These are phyloP conservation scores for Drosophila prosaltans DNA, from an alignment of 1,140 invertebrate genomes.

Conservation along the genomic window DNA sequence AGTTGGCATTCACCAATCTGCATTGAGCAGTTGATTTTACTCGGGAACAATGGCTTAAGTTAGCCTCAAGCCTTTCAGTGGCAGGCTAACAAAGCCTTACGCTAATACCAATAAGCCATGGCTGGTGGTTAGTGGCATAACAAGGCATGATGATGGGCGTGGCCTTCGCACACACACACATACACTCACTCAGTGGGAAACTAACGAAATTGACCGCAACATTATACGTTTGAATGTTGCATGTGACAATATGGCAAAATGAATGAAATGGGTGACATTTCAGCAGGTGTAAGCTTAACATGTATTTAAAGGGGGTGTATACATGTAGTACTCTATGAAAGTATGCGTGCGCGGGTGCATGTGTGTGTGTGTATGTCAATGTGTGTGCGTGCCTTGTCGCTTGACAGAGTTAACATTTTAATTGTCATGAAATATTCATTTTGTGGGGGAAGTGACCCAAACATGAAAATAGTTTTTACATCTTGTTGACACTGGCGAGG, in stretches of 20 bases:
- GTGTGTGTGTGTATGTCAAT: slow-evolving; percentile 13
- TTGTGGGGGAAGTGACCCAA: slow-evolving; percentile 34
- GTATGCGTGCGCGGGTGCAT: neutral
- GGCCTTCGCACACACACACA: slow-evolving; percentile 4
- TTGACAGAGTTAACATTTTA: slow-evolving; percentile 78
- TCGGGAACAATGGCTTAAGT: slow-evolving; percentile 8
- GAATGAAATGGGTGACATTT: slow-evolving; percentile 1
- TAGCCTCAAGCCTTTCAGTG: slow-evolving; percentile 37
- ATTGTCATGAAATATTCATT: slow-evolving; percentile 78
- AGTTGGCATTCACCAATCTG: neutral
- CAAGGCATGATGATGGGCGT: neutral
- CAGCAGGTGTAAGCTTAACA: slow-evolving; percentile 50
- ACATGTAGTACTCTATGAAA: neutral
- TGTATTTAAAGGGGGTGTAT: neutral
- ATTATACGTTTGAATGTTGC: slow-evolving; percentile 69
- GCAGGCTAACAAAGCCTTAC: slow-evolving; percentile 45
- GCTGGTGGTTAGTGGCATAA: slow-evolving; percentile 1
- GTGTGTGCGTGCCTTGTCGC: slow-evolving; percentile 55
- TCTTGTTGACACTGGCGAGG: slow-evolving; percentile 23
- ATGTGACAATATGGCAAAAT: slow-evolving; percentile 28
- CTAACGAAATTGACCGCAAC: slow-evolving; percentile 75
- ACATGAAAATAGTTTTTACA: slow-evolving; percentile 72
- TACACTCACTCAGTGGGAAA: neutral
- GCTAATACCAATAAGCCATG: slow-evolving; percentile 65
- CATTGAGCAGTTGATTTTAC: neutral